A percentile compares a stretch with the other conserved stretches of the same genome.
Evolutionary conservation across 2,888 invertebrate genomes (phyloP).

Genomic region (Mesoligia furuncula): DNA sequence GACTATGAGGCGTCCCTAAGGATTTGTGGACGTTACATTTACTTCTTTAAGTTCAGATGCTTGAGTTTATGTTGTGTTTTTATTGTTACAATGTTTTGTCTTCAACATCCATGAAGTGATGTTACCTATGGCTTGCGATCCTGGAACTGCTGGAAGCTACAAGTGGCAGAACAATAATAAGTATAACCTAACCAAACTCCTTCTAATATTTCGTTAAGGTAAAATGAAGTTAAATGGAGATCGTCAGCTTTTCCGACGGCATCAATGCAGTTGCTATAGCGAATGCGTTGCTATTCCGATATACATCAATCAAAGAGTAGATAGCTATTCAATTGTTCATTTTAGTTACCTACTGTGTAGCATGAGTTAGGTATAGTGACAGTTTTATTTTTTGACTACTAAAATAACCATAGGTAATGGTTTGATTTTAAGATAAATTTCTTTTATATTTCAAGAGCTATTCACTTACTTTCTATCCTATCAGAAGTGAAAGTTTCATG

Average conservation of each 20-base stretch:
- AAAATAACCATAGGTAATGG: not conserved
- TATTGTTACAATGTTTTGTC: conserved; percentile 26
- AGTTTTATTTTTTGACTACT: not conserved
- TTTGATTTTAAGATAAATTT: not conserved
- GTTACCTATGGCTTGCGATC: not conserved
- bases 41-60: conserved; percentile 56
- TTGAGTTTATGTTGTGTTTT: conserved; percentile 35
- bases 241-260: not conserved
- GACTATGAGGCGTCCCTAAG: conserved; percentile 80
- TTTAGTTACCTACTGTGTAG: not conserved
- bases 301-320: not conserved
- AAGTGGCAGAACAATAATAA: not conserved
- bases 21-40: conserved; percentile 72
- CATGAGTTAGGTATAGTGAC: not conserved
- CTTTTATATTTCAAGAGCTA: not conserved
- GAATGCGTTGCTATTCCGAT: too few species aligned
- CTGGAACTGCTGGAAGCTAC: not conserved
- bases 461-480: not conserved
- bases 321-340: not conserved
- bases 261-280: not conserved
- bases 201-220: not conserved
- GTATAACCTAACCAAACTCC: not conserved
- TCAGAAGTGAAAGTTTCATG: conserved; percentile 4
- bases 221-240: not conserved
- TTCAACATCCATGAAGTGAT: conserved; percentile 7